These are phyloP conservation scores for Eupeodes luniger DNA, from an alignment of 2,888 invertebrate genomes.

Conservation along the genomic window DNA sequence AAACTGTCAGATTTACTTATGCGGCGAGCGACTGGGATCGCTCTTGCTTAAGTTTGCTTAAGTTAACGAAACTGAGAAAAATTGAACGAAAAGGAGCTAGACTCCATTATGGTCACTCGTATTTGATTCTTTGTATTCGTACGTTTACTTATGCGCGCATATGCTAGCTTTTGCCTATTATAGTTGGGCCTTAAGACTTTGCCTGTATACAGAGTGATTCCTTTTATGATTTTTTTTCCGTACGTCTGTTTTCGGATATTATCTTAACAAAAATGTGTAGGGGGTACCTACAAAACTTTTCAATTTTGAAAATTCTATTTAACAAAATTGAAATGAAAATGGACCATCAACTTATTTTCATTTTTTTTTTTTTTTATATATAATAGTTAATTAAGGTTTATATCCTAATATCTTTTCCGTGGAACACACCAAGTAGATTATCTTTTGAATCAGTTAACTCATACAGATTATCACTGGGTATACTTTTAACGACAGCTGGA, in stretches of 20 bases:
- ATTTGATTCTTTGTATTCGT: too few species aligned
- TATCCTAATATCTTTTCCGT: not conserved
- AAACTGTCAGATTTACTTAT: too few species aligned
- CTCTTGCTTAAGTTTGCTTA: too few species aligned
- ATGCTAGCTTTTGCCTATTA: too few species aligned
- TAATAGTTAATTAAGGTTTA: not conserved
- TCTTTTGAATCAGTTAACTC: not conserved
- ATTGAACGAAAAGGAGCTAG: too few species aligned
- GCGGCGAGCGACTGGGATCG: too few species aligned
- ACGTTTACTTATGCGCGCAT: too few species aligned
- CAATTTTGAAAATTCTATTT: not conserved
- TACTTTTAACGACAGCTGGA: not conserved
- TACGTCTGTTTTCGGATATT: not conserved
- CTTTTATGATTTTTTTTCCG: not conserved
- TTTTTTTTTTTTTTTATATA: too few species aligned
- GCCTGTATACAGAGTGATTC: not conserved
- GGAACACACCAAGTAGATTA: not conserved
- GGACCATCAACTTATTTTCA: not conserved
- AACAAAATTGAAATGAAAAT: conserved; percentile 6
- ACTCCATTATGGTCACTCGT: too few species aligned
- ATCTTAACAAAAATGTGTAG: not conserved
- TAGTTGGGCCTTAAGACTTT: too few species aligned
- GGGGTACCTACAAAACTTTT: conserved; percentile 2
- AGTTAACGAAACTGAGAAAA: too few species aligned
- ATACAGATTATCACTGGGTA: not conserved